Percentiles rank a stretch among this genome's conserved stretches.
phyloP scores from a whole-genome alignment of 2,797 vertebrate genomes.

The Merluccius polli region DNA sequence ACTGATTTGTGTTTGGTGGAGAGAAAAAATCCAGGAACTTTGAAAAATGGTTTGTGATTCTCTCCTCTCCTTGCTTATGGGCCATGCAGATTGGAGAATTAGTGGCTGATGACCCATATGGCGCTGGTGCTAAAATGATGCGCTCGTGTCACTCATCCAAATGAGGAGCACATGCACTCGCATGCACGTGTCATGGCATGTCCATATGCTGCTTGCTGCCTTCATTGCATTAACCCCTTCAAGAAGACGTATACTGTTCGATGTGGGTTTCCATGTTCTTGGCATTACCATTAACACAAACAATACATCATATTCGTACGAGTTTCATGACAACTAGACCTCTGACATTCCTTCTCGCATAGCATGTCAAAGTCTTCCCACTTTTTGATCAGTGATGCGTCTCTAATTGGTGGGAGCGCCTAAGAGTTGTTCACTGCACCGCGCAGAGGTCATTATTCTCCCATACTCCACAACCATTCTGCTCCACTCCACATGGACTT shows the following conservation, averaged over 20 bases:
- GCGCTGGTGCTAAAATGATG: slow-evolving; percentile 25
- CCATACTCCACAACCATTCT: neutral
- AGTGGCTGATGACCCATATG: slow-evolving; percentile 22
- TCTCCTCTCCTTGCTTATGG: neutral
- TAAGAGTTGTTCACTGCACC: neutral
- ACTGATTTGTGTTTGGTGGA: neutral
- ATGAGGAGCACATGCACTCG: slow-evolving; percentile 5
- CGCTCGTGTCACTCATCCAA: slow-evolving; percentile 22
- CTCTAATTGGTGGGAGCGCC: neutral
- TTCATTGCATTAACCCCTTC: neutral
- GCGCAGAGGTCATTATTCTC: neutral
- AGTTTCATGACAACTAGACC: neutral
- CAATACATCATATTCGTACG: neutral
- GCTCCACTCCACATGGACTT: neutral
- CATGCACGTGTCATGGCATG: neutral
- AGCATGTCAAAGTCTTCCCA: neutral
- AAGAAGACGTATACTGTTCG: neutral
- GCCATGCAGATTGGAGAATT: neutral
- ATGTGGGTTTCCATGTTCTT: neutral
- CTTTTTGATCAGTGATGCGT: neutral
- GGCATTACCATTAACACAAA: neutral
- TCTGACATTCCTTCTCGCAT: neutral
- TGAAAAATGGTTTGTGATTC: neutral
- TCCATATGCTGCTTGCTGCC: neutral
- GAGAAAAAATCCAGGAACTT: neutral